Evolutionary conservation across 2,888 invertebrate genomes (phyloP).

Genomic region (Napeogenes inachia): DNA sequence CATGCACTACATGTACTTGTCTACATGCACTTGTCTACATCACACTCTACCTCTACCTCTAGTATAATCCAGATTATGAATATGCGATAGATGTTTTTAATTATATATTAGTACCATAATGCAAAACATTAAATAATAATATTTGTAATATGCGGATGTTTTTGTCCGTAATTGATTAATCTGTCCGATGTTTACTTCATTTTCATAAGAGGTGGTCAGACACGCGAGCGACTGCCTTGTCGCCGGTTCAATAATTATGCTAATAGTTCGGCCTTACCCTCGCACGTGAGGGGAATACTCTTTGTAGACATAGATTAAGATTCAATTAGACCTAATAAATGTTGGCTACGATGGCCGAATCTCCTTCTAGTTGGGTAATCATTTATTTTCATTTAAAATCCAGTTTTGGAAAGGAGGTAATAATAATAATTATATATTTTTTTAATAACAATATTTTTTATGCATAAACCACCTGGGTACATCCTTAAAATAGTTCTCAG

Average conservation of each 20-base stretch:
- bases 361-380: no score
- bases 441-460: no score
- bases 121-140: no score
- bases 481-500: no score
- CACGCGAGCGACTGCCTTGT: slow-evolving; percentile 56
- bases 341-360: background rate
- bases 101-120: no score
- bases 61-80: no score
- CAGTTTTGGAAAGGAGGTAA: no score
- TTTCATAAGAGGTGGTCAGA: slow-evolving; percentile 30
- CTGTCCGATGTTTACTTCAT: slow-evolving; percentile 18
- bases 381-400: no score
- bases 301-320: slow-evolving; percentile 25
- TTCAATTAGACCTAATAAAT: slow-evolving; percentile 11
- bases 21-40: background rate
- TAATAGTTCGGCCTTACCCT: slow-evolving; percentile 60
- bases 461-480: no score
- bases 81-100: no score
- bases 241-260: slow-evolving; percentile 66
- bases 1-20: slow-evolving; percentile 1
- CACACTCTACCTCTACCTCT: background rate
- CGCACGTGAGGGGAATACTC: slow-evolving; percentile 55
- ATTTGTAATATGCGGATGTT: slow-evolving; percentile 28
- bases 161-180: slow-evolving; percentile 40
- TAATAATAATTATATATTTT: no score